Percentiles rank a stretch among this genome's conserved stretches.
Conservation (phyloP, 1,140 invertebrate genomes). For the Scaptomyza pallida region DNA sequence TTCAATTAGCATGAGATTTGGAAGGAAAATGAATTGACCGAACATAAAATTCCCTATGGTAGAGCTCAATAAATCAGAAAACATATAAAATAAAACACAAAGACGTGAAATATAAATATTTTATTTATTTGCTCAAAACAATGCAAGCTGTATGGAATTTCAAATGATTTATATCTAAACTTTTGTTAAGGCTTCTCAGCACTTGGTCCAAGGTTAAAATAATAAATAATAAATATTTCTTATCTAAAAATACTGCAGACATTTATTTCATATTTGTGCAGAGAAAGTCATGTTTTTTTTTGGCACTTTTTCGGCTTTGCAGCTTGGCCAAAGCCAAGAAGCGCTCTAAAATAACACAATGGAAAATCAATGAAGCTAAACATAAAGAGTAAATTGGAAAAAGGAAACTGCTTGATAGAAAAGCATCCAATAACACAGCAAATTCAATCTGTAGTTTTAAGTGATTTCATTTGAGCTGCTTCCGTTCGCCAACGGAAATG, state of each 20-base stretch:
- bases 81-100: no score
- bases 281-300: background rate
- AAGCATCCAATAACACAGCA: constrained; percentile 21
- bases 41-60: no score
- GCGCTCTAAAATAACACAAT: constrained; percentile 43
- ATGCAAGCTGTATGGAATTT: background rate
- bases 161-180: background rate
- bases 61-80: no score
- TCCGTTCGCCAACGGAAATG: constrained; percentile 10
- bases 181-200: background rate
- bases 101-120: no score
- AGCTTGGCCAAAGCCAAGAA: constrained; percentile 1
- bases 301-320: background rate
- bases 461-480: constrained; percentile 34
- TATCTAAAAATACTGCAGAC: background rate
- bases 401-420: constrained; percentile 45
- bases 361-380: constrained; percentile 61
- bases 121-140: no score
- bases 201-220: background rate
- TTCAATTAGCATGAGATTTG: background rate
- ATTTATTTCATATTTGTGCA: constrained; percentile 7
- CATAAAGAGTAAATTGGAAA: constrained; percentile 43
- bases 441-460: constrained; percentile 33
- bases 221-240: background rate
- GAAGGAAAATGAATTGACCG: background rate